These are phyloP conservation scores for Laupala kohalensis DNA, from an alignment of 1,140 invertebrate genomes.

Conservation along the genomic window DNA sequence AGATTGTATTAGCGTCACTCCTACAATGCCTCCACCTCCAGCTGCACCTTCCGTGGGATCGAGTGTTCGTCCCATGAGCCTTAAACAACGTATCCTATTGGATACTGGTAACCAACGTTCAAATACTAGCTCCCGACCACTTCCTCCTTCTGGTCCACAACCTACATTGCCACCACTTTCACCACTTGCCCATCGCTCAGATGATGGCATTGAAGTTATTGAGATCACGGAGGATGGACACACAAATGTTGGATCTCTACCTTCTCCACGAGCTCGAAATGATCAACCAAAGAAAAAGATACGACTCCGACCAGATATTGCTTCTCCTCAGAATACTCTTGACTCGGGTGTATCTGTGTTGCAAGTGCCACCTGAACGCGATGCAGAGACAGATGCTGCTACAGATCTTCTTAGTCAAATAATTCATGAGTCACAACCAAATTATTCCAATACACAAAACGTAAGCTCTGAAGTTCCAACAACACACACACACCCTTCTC, in stretches of 20 bases:
- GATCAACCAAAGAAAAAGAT: not conserved
- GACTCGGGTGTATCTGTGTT: not conserved
- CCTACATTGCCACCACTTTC: not conserved
- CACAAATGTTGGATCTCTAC: too few relatives aligned
- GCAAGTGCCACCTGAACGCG: not conserved
- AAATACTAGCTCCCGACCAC: not conserved
- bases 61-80: slow-evolving; percentile 15
- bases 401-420: slow-evolving; percentile 35
- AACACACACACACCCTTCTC: not conserved
- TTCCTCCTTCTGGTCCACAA: not conserved
- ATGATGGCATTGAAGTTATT: not conserved
- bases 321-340: not conserved
- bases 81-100: slow-evolving; percentile 23
- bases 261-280: too few relatives aligned
- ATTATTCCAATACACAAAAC: not conserved
- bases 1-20: slow-evolving; percentile 6
- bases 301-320: not conserved
- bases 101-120: slow-evolving; percentile 15
- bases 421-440: slow-evolving; percentile 26
- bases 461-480: not conserved
- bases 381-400: slow-evolving; percentile 32
- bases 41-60: slow-evolving; percentile 4
- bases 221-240: not conserved
- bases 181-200: not conserved
- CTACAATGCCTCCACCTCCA: not conserved